Evolutionary conservation across 2,113 vertebrate species (phyloP).

Genomic region (Dipodomys stephensi): DNA sequence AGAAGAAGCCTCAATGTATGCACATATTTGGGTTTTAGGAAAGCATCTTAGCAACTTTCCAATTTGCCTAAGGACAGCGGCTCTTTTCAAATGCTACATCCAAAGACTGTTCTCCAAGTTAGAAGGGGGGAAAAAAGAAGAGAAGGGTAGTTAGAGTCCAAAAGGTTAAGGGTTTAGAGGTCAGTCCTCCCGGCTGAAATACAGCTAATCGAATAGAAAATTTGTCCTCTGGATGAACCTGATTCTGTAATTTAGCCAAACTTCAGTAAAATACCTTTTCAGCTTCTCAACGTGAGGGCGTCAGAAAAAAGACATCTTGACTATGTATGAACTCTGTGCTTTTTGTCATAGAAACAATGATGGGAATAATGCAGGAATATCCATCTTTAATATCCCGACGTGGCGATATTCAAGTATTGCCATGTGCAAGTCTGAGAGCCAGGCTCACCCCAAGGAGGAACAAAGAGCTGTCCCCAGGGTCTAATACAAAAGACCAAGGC

Average conservation of each 20-base stretch:
- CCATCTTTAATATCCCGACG: slow-evolving; percentile 93
- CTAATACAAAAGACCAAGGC: slow-evolving; percentile 87
- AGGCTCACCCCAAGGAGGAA: slow-evolving; percentile 87
- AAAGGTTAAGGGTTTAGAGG: slow-evolving; percentile 99
- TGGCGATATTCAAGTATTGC: slow-evolving; percentile 90
- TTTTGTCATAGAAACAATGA: slow-evolving; percentile 96
- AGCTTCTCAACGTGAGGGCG: slow-evolving; percentile 94
- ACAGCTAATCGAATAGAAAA: slow-evolving; percentile 95
- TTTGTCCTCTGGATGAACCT: slow-evolving; percentile 99
- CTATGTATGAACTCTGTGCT: slow-evolving; percentile 92
- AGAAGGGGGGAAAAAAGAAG: slow-evolving; percentile 82
- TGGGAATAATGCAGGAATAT: slow-evolving; percentile 92
- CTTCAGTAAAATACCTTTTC: slow-evolving; percentile 99
- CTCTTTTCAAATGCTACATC: slow-evolving; percentile 86
- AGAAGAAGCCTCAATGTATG: slow-evolving; percentile 7
- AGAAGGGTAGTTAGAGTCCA: slow-evolving; percentile 91
- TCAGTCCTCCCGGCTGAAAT: slow-evolving; percentile 98
- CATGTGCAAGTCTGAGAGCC: slow-evolving; percentile 90
- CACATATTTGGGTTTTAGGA: slow-evolving; percentile 58
- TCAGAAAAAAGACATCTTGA: slow-evolving; percentile 93
- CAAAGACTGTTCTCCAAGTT: slow-evolving; percentile 88
- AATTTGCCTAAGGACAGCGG: slow-evolving; percentile 82
- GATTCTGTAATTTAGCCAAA: slow-evolving; percentile 96
- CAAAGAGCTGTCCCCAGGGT: slow-evolving; percentile 88
- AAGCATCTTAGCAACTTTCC: slow-evolving; percentile 79